Conservation (phyloP, 2,888 invertebrate genomes). For the Onchidella celtica region DNA sequence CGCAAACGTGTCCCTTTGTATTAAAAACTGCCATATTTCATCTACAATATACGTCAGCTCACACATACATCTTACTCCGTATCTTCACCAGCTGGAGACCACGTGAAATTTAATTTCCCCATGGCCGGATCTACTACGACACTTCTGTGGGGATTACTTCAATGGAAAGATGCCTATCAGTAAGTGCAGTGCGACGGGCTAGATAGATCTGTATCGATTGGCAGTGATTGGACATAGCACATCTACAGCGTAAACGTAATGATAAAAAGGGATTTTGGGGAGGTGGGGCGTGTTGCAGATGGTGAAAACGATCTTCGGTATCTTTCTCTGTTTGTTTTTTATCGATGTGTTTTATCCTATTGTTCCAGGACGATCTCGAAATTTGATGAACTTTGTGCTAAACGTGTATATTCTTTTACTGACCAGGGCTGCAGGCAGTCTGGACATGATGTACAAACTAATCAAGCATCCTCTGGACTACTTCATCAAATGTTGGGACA, state of each 20-base stretch:
- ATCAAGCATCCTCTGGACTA: constrained; percentile 84
- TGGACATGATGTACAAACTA: constrained; percentile 61
- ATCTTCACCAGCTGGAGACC: background rate
- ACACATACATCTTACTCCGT: no score
- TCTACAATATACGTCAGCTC: background rate
- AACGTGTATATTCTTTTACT: no score
- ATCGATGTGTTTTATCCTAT: no score
- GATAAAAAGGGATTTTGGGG: no score
- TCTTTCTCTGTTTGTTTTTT: no score
- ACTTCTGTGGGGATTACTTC: background rate
- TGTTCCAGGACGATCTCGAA: no score
- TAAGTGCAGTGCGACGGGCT: background rate
- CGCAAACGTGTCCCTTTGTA: background rate
- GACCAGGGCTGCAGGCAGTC: constrained; percentile 52
- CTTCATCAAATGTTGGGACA: constrained; percentile 80
- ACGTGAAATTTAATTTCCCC: background rate
- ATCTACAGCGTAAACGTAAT: no score
- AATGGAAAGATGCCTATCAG: background rate
- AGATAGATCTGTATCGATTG: no score
- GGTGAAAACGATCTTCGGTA: no score
- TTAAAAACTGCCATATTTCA: background rate
- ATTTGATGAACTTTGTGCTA: no score
- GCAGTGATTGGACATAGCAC: no score
- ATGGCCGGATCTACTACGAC: background rate
- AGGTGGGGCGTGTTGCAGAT: no score